These are phyloP conservation scores for Habroteleia sp. DNA, from an alignment of 2,888 invertebrate species.

Conservation along the genomic window DNA sequence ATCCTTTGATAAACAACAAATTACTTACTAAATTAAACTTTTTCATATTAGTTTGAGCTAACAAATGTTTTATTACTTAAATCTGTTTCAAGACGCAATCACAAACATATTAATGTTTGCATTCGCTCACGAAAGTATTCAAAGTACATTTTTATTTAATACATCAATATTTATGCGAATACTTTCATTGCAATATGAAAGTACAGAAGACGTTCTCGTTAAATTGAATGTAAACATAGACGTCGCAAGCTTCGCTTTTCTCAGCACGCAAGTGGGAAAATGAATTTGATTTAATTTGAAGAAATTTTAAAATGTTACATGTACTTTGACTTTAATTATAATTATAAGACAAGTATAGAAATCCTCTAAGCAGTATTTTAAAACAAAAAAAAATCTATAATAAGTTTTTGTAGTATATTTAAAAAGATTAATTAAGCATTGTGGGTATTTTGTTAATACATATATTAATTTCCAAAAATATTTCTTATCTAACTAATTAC, in stretches of 20 bases:
- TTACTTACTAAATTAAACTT: neutral
- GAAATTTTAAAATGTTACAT: conserved; percentile 14
- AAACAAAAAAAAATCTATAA: no score
- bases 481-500: no score
- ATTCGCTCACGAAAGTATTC: conserved; percentile 17
- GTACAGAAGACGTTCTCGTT: conserved; percentile 27
- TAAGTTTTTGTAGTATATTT: no score
- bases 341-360: no score
- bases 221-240: conserved; percentile 54
- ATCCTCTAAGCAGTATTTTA: no score
- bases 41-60: neutral
- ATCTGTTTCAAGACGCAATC: conserved; percentile 3
- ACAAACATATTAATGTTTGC: conserved; percentile 14
- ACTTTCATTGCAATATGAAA: conserved; percentile 31
- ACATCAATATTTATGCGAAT: conserved; percentile 46
- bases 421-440: no score
- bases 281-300: conserved; percentile 20
- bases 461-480: no score
- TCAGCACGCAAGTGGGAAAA: conserved; percentile 22
- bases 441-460: no score
- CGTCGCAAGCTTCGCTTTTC: conserved; percentile 34
- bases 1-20: no score
- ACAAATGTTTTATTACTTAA: conserved; percentile 4
- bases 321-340: neutral
- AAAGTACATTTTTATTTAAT: conserved; percentile 41